Evolutionary conservation across 2,888 invertebrate genomes (phyloP).

Genomic region (Coelinius sp.): DNA sequence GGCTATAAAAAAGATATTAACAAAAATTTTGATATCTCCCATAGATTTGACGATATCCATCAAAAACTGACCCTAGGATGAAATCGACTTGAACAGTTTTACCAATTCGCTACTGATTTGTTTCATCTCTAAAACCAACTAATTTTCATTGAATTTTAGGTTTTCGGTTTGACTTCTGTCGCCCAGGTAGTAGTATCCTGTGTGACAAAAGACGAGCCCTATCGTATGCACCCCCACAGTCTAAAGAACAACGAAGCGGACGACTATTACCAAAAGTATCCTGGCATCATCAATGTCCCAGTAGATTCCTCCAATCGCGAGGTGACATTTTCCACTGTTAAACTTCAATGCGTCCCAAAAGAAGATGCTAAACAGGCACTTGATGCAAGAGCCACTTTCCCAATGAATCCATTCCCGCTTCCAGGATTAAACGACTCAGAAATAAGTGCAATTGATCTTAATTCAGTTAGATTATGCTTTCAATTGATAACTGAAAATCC

Average conservation of each 20-base stretch:
- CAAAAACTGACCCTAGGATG: too few relatives aligned
- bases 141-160: conserved; percentile 66
- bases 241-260: conserved; percentile 94
- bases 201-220: conserved; percentile 75
- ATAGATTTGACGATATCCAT: too few relatives aligned
- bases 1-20: too few relatives aligned
- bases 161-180: conserved; percentile 71
- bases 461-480: conserved; percentile 94
- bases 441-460: conserved; percentile 91
- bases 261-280: conserved; percentile 70
- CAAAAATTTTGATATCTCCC: too few relatives aligned
- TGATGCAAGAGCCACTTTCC: conserved; percentile 85
- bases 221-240: conserved; percentile 75
- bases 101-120: too few relatives aligned
- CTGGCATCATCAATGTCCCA: conserved; percentile 91
- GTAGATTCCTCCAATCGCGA: conserved; percentile 83
- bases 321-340: conserved; percentile 88
- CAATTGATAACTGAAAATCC: conserved; percentile 90
- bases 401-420: conserved; percentile 96
- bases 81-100: too few relatives aligned
- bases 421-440: conserved; percentile 84
- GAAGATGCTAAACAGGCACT: conserved; percentile 90
- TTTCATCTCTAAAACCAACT: neutral
- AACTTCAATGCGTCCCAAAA: conserved; percentile 97
- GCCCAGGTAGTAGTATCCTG: conserved; percentile 77